A percentile compares a stretch with the other conserved stretches of the same genome.
These are phyloP conservation scores for Cyclura pinguis DNA, from an alignment of 2,797 vertebrate species.

Conservation along the genomic window DNA sequence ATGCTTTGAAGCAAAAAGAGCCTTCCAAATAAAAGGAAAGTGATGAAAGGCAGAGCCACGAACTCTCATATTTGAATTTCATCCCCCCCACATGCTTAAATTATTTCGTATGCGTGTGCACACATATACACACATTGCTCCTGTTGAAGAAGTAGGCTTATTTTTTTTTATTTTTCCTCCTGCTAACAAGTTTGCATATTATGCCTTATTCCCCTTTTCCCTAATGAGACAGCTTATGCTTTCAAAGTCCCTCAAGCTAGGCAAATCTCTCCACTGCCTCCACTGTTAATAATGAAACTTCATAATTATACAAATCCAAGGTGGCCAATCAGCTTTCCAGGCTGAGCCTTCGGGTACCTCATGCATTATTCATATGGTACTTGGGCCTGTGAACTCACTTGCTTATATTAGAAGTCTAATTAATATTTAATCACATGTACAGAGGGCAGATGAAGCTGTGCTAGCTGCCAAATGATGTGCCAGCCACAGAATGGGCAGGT, in stretches of 20 bases:
- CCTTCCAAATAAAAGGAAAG: slow-evolving; percentile 56
- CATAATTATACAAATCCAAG: slow-evolving; percentile 88
- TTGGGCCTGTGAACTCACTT: slow-evolving; percentile 82
- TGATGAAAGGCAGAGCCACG: slow-evolving; percentile 37
- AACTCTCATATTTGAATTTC: slow-evolving; percentile 66
- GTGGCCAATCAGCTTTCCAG: slow-evolving; percentile 85
- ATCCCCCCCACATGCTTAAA: slow-evolving; percentile 50
- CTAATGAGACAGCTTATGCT: slow-evolving; percentile 88
- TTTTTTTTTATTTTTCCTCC: slow-evolving; percentile 72
- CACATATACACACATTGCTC: slow-evolving; percentile 55
- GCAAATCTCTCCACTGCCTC: slow-evolving; percentile 84
- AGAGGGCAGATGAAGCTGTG: slow-evolving; percentile 76
- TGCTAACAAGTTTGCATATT: slow-evolving; percentile 86
- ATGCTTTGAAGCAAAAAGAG: slow-evolving; percentile 72
- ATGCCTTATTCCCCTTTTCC: slow-evolving; percentile 83
- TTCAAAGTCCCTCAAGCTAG: slow-evolving; percentile 87
- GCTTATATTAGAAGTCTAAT: slow-evolving; percentile 87
- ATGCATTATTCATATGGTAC: slow-evolving; percentile 84
- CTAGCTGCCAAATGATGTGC: slow-evolving; percentile 67
- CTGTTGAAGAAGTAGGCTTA: slow-evolving; percentile 72
- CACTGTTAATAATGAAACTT: slow-evolving; percentile 89
- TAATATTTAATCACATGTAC: slow-evolving; percentile 87
- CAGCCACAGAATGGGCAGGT: slow-evolving; percentile 67
- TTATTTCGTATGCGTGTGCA: slow-evolving; percentile 65
- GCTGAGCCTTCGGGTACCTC: slow-evolving; percentile 85